Evolutionary conservation across 2,888 invertebrate species (phyloP).

Genomic region (Thelaira solivaga): DNA sequence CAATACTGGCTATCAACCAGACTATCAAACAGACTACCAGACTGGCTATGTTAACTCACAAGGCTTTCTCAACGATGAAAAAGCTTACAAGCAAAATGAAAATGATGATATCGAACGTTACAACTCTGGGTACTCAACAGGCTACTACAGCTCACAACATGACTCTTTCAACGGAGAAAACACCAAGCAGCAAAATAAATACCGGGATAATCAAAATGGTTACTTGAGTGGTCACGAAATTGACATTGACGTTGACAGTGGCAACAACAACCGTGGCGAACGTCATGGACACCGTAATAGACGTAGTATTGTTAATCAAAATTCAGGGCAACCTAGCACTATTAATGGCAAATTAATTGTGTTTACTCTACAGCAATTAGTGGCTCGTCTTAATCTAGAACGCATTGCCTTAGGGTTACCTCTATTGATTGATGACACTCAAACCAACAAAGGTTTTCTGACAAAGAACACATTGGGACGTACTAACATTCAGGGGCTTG

Average conservation of each 20-base stretch:
- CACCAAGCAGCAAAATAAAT: background rate
- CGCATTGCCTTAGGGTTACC: slow-evolving; percentile 82
- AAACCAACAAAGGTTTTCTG: background rate
- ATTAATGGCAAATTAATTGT: slow-evolving; percentile 81
- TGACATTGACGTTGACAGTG: background rate
- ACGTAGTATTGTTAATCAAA: slow-evolving; percentile 69
- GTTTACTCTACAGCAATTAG: slow-evolving; percentile 82
- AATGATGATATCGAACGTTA: slow-evolving; percentile 58
- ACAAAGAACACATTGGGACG: background rate
- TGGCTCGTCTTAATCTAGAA: slow-evolving; percentile 86
- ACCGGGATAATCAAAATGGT: background rate
- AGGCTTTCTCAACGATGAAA: too few species aligned
- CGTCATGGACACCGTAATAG: slow-evolving; percentile 61
- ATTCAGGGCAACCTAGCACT: slow-evolving; percentile 66
- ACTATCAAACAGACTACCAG: too few species aligned
- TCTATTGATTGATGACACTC: slow-evolving; percentile 69
- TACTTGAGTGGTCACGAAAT: background rate
- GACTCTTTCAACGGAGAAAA: background rate
- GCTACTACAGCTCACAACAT: slow-evolving; percentile 50
- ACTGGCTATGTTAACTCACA: too few species aligned
- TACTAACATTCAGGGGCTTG: background rate
- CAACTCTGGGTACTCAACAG: slow-evolving; percentile 31
- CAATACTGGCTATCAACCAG: background rate
- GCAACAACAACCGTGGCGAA: background rate
- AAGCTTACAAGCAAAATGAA: too few species aligned